phyloP scores from a whole-genome alignment of 1,140 invertebrate genomes.

The Hycleus phaleratus region DNA sequence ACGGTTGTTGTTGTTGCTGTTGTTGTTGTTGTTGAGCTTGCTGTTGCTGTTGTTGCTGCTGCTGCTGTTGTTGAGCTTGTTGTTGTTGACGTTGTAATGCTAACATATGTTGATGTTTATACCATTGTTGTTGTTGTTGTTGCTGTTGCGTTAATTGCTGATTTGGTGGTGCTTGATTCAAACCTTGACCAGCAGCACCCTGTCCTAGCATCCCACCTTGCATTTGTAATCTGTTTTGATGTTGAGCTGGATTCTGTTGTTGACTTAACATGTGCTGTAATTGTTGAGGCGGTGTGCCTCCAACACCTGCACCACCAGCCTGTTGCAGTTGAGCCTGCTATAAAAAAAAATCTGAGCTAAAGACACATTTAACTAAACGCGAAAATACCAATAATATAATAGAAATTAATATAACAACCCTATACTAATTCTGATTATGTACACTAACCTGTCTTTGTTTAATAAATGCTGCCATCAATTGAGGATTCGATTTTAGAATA shows the following conservation, averaged over 20 bases:
- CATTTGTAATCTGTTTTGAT: conserved; percentile 16
- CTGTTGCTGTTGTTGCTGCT: conserved; percentile 41
- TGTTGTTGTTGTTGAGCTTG: conserved; percentile 44
- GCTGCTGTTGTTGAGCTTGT: conserved; percentile 4
- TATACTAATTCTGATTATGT: background rate
- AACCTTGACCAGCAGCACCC: conserved; percentile 7
- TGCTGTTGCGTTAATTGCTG: conserved; percentile 1
- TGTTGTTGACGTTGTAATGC: conserved; percentile 1
- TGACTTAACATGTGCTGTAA: conserved; percentile 49
- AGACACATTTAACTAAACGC: background rate
- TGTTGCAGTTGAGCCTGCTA: conserved; percentile 36
- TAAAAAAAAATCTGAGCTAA: background rate
- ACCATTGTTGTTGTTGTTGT: conserved; percentile 4
- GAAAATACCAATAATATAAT: background rate
- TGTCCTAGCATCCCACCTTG: conserved; percentile 26
- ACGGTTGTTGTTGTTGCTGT: conserved; percentile 40
- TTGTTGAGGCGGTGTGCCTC: conserved; percentile 40
- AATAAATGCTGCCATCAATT: conserved; percentile 94
- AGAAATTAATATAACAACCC: background rate
- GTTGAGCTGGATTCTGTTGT: conserved; percentile 35
- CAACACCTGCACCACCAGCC: conserved; percentile 28
- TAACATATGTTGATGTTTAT: conserved; percentile 1
- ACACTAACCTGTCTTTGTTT: conserved; percentile 70
- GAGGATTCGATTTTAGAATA: conserved; percentile 91
- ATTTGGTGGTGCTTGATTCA: conserved; percentile 1